Percentiles rank a stretch among this genome's conserved stretches.
phyloP scores from a whole-genome alignment of 2,113 vertebrate genomes.

The Gambusia holbrooki region DNA sequence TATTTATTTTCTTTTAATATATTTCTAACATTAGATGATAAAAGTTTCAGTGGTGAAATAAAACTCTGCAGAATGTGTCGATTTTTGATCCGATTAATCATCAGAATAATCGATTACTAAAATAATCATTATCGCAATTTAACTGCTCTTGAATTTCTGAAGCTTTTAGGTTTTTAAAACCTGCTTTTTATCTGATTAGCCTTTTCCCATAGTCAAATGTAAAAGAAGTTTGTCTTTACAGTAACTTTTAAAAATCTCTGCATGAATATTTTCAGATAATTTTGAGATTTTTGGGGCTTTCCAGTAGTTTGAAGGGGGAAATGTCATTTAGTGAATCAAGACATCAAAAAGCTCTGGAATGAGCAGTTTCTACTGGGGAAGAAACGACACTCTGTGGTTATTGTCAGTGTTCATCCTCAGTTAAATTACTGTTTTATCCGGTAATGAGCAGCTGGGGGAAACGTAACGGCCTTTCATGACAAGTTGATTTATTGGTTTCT shows the following conservation, averaged over 20 bases:
- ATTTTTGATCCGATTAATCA: too few relatives aligned
- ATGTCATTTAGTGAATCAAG: neutral
- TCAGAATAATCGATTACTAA: too few relatives aligned
- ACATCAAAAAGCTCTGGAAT: neutral
- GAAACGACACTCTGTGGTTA: neutral
- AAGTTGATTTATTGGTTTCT: slow-evolving; percentile 6
- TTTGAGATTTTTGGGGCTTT: neutral
- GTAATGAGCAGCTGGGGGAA: slow-evolving; percentile 12
- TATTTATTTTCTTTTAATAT: too few relatives aligned
- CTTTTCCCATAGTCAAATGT: neutral
- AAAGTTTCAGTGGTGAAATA: too few relatives aligned
- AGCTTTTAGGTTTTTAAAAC: slow-evolving; percentile 25
- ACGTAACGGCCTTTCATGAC: slow-evolving; percentile 10
- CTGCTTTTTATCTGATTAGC: neutral
- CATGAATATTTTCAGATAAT: neutral
- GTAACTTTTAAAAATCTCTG: neutral
- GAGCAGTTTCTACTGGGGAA: neutral
- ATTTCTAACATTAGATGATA: too few relatives aligned
- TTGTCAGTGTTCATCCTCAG: neutral
- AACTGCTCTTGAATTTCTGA: neutral
- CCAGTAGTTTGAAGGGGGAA: neutral
- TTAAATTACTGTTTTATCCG: neutral
- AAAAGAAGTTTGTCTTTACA: neutral
- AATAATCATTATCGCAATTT: neutral
- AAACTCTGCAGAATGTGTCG: too few relatives aligned